Evolutionary conservation across 1,140 invertebrate species (phyloP).

Genomic region (Pseudomyrmex concolor): DNA sequence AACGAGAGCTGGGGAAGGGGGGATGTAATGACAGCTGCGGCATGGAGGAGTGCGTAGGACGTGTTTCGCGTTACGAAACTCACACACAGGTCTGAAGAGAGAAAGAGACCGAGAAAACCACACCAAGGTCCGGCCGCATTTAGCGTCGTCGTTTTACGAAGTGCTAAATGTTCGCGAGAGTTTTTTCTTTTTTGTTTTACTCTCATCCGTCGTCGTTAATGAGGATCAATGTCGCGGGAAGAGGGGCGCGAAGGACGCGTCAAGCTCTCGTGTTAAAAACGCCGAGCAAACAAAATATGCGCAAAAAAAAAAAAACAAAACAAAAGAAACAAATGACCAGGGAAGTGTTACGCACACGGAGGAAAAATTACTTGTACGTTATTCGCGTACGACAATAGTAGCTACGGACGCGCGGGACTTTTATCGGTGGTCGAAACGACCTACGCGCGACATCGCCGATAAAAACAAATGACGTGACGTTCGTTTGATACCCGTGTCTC

Average conservation of each 20-base stretch:
- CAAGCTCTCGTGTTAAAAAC: neutral
- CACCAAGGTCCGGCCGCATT: constrained; percentile 35
- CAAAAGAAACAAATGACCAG: no score
- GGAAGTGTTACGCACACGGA: neutral
- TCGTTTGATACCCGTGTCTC: constrained; percentile 9
- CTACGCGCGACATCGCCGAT: constrained; percentile 13
- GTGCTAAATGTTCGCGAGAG: constrained; percentile 8
- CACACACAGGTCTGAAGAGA: no score
- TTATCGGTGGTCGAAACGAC: constrained; percentile 35
- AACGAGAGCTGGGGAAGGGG: neutral
- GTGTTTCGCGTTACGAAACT: constrained; percentile 41
- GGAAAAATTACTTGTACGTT: neutral
- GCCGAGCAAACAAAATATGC: no score
- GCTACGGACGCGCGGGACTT: neutral
- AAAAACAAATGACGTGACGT: constrained; percentile 24
- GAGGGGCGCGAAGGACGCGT: neutral
- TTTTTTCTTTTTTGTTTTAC: neutral
- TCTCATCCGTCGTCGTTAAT: constrained; percentile 15
- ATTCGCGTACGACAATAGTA: neutral
- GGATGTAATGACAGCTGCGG: constrained; percentile 18
- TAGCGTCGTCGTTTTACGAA: constrained; percentile 18
- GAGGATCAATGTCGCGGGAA: constrained; percentile 28
- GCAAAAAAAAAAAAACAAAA: no score
- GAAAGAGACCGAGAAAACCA: neutral
- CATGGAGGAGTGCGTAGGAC: constrained; percentile 15